These are phyloP conservation scores for Idaea dimidiata DNA, from an alignment of 2,888 invertebrate species.

Conservation along the genomic window DNA sequence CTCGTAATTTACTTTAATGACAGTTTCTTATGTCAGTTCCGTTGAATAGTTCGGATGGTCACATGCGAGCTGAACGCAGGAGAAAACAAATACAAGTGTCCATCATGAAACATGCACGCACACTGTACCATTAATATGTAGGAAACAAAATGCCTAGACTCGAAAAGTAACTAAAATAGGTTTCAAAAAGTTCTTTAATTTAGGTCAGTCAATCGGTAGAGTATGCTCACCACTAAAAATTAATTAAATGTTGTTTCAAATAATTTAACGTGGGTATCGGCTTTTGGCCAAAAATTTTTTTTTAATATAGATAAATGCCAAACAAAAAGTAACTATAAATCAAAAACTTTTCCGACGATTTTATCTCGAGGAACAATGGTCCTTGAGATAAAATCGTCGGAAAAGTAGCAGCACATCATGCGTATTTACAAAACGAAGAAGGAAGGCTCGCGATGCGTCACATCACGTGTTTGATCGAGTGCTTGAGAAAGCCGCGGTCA, in stretches of 20 bases:
- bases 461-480: constrained; percentile 32
- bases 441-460: constrained; percentile 22
- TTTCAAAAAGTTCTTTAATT: too few species aligned
- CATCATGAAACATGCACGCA: constrained; percentile 39
- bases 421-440: not conserved
- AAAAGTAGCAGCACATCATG: not conserved
- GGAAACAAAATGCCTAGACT: not conserved
- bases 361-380: too few species aligned
- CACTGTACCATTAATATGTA: constrained; percentile 4
- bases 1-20: constrained; percentile 63
- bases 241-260: too few species aligned
- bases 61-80: constrained; percentile 61
- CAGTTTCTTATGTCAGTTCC: constrained; percentile 73
- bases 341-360: too few species aligned
- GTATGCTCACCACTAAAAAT: too few species aligned
- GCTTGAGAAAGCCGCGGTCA: constrained; percentile 63
- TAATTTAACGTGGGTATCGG: too few species aligned
- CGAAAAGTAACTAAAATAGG: not conserved
- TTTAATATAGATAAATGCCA: too few species aligned
- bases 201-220: too few species aligned
- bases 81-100: constrained; percentile 56
- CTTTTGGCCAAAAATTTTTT: too few species aligned
- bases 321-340: too few species aligned
- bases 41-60: constrained; percentile 71
- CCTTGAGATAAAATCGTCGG: too few species aligned